phyloP scores from a whole-genome alignment of 2,113 vertebrate genomes.

The Physeter macrocephalus region DNA sequence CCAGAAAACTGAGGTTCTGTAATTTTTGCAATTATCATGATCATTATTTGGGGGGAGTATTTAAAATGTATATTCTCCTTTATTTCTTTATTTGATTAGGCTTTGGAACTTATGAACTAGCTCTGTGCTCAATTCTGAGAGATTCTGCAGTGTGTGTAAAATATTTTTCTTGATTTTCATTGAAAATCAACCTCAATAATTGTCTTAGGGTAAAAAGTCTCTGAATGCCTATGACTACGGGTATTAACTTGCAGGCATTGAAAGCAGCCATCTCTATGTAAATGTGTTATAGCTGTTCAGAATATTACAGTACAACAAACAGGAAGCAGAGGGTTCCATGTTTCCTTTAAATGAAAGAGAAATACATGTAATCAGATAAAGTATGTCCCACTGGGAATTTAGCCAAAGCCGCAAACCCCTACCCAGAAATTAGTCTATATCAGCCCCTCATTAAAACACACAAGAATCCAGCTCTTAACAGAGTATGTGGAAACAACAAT shows the following conservation, averaged over 20 bases:
- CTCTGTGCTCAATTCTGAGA: not conserved
- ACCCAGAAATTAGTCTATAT: constrained; percentile 9
- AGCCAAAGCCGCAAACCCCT: not conserved
- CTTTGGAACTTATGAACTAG: not conserved
- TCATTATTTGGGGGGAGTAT: not conserved
- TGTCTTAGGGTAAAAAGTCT: not conserved
- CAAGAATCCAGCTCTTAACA: not conserved
- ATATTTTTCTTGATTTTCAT: constrained; percentile 7
- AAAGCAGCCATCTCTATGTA: not conserved
- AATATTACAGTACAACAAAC: not conserved
- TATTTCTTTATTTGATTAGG: not conserved
- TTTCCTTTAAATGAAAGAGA: constrained; percentile 44
- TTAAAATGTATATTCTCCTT: not conserved
- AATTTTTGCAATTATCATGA: not conserved
- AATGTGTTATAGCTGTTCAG: not conserved
- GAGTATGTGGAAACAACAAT: not conserved
- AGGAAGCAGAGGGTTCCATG: not conserved
- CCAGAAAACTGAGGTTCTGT: not conserved
- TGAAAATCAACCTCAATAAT: not conserved
- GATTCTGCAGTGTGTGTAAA: not conserved
- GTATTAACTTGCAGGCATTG: not conserved
- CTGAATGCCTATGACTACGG: not conserved
- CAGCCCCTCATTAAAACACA: not conserved
- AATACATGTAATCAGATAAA: constrained; percentile 6
- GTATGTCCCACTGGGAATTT: not conserved